Base-by-base conservation (phyloP, 2,113 vertebrate genomes). In the Electrona antarctica region DNA sequence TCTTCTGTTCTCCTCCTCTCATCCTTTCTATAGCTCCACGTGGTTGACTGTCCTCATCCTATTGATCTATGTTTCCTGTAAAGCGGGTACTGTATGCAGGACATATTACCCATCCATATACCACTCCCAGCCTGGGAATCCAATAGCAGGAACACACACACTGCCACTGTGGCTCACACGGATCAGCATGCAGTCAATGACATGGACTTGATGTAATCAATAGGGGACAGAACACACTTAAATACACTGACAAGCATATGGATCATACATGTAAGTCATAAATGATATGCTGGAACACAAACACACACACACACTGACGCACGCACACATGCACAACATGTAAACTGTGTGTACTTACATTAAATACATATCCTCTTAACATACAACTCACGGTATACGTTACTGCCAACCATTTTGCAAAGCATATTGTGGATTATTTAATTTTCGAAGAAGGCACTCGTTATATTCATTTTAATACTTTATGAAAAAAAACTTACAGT, bases 1-100 rank as follows among this genome's bases (percentile, higher is more conserved):
- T 64, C 1, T 1, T 41, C 7, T 14, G 14, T 14, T 49, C 45
- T 41, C 33, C 59, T n/a, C 64, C 13, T 13, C 29, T 8, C 0
- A 9, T 63, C 52, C 5, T 60, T 45, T 15, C 28, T n/a, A n/a
- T n/a, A n/a, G n/a, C 7, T 7, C 47, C 56, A 58, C 2, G 58
- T 51, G 57, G 5, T 41, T 41, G 33, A 41, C 5, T 63, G 69
- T 57, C 49, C 59, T 74, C 67, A 52, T 12, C 41, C 50, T 69
- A 87, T 85, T 76, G 87, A 87, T 84, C 76, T 75, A 60, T 63
- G 68, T 82, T 71, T 56, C 64, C 55, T 76, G 69, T 66, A 51
- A 51, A 74, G 48, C 83, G 58, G 49, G 64, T 41, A 41, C 33
- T 6, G 33, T 41, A 41, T 41, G 33, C 5, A 41, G 5, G 10